Conservation (phyloP, 2,888 invertebrate genomes). For the Galerucella pusilla region DNA sequence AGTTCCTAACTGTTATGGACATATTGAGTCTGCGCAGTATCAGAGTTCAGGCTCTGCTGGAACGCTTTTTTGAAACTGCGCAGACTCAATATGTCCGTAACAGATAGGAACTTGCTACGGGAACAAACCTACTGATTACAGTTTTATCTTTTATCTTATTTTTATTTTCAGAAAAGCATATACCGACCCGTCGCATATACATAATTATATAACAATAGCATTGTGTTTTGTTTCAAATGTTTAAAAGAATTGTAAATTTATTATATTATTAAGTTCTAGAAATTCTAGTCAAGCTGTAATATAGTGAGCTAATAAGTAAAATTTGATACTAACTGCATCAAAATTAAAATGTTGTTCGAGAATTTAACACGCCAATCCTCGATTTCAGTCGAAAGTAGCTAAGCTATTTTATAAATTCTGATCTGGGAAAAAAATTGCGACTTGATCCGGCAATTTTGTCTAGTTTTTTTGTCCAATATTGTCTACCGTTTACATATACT, state of each 20-base stretch:
- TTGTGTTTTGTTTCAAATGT: constrained; percentile 30
- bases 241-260: constrained; percentile 39
- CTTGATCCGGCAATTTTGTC: too few species aligned
- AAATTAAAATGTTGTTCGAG: constrained; percentile 1
- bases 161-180: constrained; percentile 39
- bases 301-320: constrained; percentile 44
- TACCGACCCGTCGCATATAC: constrained; percentile 34
- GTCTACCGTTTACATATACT: too few species aligned
- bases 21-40: too few species aligned
- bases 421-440: too few species aligned
- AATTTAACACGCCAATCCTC: neutral
- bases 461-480: too few species aligned
- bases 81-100: too few species aligned
- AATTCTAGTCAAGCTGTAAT: constrained; percentile 41
- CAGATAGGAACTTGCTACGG: too few species aligned
- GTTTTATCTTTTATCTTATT: constrained; percentile 10
- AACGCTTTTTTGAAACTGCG: too few species aligned
- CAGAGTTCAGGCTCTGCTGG: too few species aligned
- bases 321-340: constrained; percentile 29
- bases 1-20: too few species aligned
- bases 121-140: neutral
- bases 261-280: constrained; percentile 44
- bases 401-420: too few species aligned
- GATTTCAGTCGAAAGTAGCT: neutral
- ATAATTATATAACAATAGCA: constrained; percentile 21